Evolutionary conservation across 2,797 vertebrate genomes (phyloP).

Genomic region (Halcyon chelicuti): DNA sequence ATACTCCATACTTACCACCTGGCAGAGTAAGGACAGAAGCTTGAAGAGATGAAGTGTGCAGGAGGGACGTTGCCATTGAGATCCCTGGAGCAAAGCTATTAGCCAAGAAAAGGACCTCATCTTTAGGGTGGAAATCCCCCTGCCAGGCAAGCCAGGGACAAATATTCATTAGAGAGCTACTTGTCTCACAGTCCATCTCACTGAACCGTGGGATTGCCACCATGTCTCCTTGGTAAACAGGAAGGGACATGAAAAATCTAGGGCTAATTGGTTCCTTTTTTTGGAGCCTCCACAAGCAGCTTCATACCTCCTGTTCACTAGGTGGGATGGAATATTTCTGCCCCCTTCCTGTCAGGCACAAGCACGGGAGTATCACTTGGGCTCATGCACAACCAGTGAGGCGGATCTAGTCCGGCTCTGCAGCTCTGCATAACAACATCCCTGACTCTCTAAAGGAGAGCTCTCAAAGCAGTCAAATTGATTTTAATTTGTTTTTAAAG

Average conservation of each 20-base stretch:
- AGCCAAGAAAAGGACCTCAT: not conserved
- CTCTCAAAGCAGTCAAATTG: constrained; percentile 9
- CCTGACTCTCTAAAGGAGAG: not conserved
- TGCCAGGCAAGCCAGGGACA: not conserved
- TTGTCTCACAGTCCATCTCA: not conserved
- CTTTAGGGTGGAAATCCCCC: not conserved
- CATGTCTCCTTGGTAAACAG: not conserved
- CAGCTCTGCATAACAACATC: not conserved
- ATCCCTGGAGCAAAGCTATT: not conserved
- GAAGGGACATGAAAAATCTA: not conserved
- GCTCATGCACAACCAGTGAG: not conserved
- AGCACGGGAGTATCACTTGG: not conserved
- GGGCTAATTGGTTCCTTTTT: not conserved
- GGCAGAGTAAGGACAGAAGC: not conserved
- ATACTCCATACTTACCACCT: not conserved
- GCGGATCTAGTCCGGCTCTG: not conserved
- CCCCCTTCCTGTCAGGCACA: not conserved
- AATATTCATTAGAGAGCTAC: not conserved
- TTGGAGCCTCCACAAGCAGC: not conserved
- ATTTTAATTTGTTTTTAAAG: constrained; percentile 20
- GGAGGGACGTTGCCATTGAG: not conserved
- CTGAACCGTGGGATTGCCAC: not conserved
- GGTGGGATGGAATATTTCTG: not conserved
- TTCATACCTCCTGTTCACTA: not conserved
- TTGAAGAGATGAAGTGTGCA: not conserved